These are phyloP conservation scores for Lindbergichthys nudifrons DNA, from an alignment of 2,797 vertebrate genomes.

Conservation along the genomic window DNA sequence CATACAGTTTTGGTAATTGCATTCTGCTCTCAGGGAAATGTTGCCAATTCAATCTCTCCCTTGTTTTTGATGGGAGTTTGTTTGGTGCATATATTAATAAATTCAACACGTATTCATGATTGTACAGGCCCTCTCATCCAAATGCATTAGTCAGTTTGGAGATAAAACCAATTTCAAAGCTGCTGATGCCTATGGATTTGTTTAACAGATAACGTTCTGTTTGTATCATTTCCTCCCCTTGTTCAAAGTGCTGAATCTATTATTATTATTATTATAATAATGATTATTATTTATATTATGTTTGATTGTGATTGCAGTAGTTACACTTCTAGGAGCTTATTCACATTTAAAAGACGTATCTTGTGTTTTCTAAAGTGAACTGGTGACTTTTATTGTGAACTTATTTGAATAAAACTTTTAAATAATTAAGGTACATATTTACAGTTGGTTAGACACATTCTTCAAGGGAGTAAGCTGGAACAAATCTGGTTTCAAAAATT, in stretches of 20 bases:
- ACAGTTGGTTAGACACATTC: too few species aligned
- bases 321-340: constrained; percentile 25
- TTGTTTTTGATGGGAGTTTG: constrained; percentile 62
- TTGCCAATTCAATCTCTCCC: constrained; percentile 59
- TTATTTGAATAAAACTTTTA: neutral
- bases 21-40: constrained; percentile 62
- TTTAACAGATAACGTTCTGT: constrained; percentile 56
- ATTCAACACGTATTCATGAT: constrained; percentile 68
- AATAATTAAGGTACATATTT: too few species aligned
- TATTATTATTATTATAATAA: constrained; percentile 13
- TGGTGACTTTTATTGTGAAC: constrained; percentile 14
- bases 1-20: constrained; percentile 68
- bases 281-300: neutral
- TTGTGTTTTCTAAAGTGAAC: constrained; percentile 23
- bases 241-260: constrained; percentile 55
- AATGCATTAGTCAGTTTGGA: constrained; percentile 67
- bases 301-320: constrained; percentile 33
- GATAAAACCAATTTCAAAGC: constrained; percentile 75
- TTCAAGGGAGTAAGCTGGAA: too few species aligned
- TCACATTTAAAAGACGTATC: constrained; percentile 23
- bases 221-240: constrained; percentile 52
- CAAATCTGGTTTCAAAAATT: too few species aligned
- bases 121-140: constrained; percentile 61
- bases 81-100: constrained; percentile 74
- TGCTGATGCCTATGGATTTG: constrained; percentile 73